Conservation (phyloP, 2,888 invertebrate species). For the Drosophila anomalata region DNA sequence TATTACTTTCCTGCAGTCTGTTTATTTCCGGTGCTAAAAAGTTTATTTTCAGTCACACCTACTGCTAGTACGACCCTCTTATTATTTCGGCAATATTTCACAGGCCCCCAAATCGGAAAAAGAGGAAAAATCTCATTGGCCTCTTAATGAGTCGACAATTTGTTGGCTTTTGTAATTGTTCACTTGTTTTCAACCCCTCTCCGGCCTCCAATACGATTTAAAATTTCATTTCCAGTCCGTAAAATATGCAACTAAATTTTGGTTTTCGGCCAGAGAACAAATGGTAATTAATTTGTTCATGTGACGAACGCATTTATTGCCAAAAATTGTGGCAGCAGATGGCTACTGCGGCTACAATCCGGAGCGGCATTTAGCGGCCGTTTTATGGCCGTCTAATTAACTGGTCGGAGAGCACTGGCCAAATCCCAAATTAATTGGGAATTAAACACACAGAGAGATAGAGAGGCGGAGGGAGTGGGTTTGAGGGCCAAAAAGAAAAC, state of each 20-base stretch:
- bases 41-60: slow-evolving; percentile 23
- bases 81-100: slow-evolving; percentile 1
- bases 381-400: slow-evolving; percentile 63
- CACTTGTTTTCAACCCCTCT: neutral
- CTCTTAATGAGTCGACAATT: slow-evolving; percentile 33
- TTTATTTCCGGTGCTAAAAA: slow-evolving; percentile 28
- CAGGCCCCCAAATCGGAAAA: neutral
- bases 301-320: slow-evolving; percentile 41
- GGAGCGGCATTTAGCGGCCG: slow-evolving; percentile 39
- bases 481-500: neutral
- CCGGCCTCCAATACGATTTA: slow-evolving; percentile 4
- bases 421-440: slow-evolving; percentile 79
- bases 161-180: slow-evolving; percentile 26
- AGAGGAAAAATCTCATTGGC: slow-evolving; percentile 18
- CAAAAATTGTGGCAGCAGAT: slow-evolving; percentile 32
- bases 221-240: slow-evolving; percentile 25
- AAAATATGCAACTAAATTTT: slow-evolving; percentile 42
- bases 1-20: slow-evolving; percentile 2
- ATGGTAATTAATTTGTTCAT: slow-evolving; percentile 47
- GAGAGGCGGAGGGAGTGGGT: neutral
- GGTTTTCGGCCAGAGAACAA: slow-evolving; percentile 12
- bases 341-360: slow-evolving; percentile 8
- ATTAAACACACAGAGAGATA: slow-evolving; percentile 58
- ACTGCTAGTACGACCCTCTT: slow-evolving; percentile 1
- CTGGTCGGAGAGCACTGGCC: slow-evolving; percentile 39